Evolutionary conservation across 2,113 vertebrate genomes (phyloP).

Genomic region (Microtus richardsoni): DNA sequence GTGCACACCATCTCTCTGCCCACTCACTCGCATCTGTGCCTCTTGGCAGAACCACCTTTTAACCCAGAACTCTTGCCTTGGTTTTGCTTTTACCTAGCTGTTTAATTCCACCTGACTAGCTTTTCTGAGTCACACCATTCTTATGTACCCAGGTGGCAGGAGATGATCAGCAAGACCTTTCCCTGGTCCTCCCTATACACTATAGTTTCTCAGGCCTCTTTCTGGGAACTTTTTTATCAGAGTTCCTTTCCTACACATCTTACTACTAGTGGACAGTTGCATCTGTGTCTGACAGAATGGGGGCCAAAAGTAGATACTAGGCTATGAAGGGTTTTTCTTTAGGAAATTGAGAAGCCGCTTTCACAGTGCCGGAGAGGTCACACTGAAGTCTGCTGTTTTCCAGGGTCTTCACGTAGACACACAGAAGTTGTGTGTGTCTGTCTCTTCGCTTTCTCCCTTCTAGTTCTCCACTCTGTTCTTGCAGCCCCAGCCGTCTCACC

Average conservation of each 20-base stretch:
- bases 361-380: not conserved
- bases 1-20: not conserved
- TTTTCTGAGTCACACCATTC: not conserved
- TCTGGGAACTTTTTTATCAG: not conserved
- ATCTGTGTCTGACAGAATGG: not conserved
- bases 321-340: constrained; percentile 11
- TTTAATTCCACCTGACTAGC: not conserved
- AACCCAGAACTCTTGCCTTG: not conserved
- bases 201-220: not conserved
- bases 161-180: not conserved
- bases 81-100: not conserved
- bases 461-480: not conserved
- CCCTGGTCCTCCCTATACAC: not conserved
- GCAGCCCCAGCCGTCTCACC: not conserved
- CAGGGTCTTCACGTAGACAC: not conserved
- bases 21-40: not conserved
- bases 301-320: not conserved
- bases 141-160: not conserved
- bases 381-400: not conserved
- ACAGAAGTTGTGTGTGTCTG: not conserved
- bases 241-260: not conserved
- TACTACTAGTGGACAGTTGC: not conserved
- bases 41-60: not conserved
- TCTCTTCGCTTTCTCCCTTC: too few species aligned
- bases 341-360: not conserved